Conservation (phyloP, 2,888 invertebrate species). For the Andrena fulva region DNA sequence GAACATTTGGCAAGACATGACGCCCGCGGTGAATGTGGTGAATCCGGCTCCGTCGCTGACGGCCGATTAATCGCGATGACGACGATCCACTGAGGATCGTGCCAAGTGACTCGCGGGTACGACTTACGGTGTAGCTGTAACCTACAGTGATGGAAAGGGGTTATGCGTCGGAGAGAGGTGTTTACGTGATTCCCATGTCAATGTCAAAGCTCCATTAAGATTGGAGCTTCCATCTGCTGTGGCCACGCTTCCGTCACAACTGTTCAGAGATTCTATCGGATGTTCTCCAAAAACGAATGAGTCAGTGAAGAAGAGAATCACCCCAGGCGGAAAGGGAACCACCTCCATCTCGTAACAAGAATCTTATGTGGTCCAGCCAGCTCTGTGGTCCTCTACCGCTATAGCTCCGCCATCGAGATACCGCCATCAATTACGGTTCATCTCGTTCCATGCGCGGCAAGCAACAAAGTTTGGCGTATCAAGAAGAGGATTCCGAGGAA, state of each 20-base stretch:
- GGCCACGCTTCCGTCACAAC: too few relatives aligned
- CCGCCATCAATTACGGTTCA: background rate
- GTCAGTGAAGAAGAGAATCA: background rate
- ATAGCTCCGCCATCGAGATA: background rate
- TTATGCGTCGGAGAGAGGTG: slow-evolving; percentile 1
- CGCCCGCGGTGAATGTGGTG: slow-evolving; percentile 27
- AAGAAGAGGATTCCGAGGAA: slow-evolving; percentile 65
- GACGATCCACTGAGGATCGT: background rate
- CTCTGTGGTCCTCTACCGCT: background rate
- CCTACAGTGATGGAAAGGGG: slow-evolving; percentile 13
- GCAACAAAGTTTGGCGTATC: slow-evolving; percentile 69
- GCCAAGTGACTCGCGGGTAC: slow-evolving; percentile 17
- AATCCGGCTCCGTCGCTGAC: slow-evolving; percentile 1
- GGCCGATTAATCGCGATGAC: background rate
- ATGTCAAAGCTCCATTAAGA: background rate
- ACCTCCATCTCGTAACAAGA: background rate
- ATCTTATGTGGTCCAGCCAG: too few relatives aligned
- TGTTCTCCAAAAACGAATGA: too few relatives aligned
- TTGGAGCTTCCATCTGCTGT: too few relatives aligned
- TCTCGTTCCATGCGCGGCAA: slow-evolving; percentile 77
- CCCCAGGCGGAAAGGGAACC: background rate
- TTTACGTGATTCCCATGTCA: background rate
- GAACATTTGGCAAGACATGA: slow-evolving; percentile 16
- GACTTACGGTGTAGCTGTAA: slow-evolving; percentile 23
- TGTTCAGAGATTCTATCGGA: too few relatives aligned